phyloP scores from a whole-genome alignment of 1,140 invertebrate species.

The Drosophila saltans region DNA sequence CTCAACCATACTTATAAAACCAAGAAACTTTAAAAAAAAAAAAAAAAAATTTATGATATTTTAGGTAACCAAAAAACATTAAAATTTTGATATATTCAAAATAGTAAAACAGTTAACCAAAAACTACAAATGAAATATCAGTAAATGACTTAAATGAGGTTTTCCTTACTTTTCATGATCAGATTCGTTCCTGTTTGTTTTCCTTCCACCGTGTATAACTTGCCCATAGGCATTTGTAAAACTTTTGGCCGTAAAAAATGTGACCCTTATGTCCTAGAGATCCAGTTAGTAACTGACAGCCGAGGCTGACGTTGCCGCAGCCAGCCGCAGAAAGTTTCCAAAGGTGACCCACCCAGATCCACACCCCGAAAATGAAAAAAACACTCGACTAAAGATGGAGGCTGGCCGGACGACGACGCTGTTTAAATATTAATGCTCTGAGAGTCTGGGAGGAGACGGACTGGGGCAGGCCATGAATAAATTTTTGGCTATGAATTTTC shows the following conservation, averaged over 20 bases:
- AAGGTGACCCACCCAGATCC: slow-evolving; percentile 51
- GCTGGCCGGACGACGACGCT: slow-evolving; percentile 52
- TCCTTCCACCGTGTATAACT: slow-evolving; percentile 43
- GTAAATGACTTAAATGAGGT: no score
- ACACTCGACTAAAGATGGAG: slow-evolving; percentile 22
- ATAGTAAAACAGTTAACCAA: no score
- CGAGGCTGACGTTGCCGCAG: slow-evolving; percentile 24
- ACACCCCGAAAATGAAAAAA: slow-evolving; percentile 17
- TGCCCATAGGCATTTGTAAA: slow-evolving; percentile 54
- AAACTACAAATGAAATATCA: no score
- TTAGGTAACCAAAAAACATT: no score
- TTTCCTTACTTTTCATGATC: no score
- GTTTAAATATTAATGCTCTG: slow-evolving; percentile 77
- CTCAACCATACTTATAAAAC: no score
- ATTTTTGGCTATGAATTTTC: slow-evolving; percentile 82
- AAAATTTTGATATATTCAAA: no score
- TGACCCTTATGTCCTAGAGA: slow-evolving; percentile 74
- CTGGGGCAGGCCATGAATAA: slow-evolving; percentile 72
- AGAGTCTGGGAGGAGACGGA: slow-evolving; percentile 41
- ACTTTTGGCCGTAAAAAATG: slow-evolving; percentile 65
- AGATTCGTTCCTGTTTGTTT: no score
- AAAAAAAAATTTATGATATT: no score
- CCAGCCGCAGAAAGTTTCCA: slow-evolving; percentile 55
- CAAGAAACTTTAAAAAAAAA: no score
- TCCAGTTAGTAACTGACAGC: slow-evolving; percentile 67